phyloP scores from a whole-genome alignment of 2,797 vertebrate species.

The Malurus splendens region DNA sequence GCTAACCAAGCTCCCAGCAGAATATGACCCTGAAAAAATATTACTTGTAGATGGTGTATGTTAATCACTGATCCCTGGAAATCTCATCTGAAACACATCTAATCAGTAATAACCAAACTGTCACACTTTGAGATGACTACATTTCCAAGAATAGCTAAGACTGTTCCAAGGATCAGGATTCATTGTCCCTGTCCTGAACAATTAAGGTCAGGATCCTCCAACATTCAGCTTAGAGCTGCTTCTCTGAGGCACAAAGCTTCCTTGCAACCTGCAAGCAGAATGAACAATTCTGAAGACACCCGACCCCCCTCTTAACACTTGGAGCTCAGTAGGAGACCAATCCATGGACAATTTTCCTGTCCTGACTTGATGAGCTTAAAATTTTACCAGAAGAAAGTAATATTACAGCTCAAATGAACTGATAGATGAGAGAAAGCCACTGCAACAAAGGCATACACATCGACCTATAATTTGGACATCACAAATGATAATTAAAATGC shows the following conservation, averaged over 20 bases:
- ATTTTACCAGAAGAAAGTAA: slow-evolving; percentile 53
- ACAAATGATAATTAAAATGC: slow-evolving; percentile 56
- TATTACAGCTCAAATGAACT: slow-evolving; percentile 36
- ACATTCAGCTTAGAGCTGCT: not conserved
- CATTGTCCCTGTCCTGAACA: slow-evolving; percentile 58
- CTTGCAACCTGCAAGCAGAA: not conserved
- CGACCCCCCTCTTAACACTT: not conserved
- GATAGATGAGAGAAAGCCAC: slow-evolving; percentile 37
- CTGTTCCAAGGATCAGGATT: slow-evolving; percentile 49
- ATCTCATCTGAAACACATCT: slow-evolving; percentile 52
- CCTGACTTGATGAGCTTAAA: slow-evolving; percentile 40
- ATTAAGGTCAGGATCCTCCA: slow-evolving; percentile 52
- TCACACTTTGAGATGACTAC: slow-evolving; percentile 45
- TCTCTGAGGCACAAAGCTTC: not conserved
- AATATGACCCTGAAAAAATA: slow-evolving; percentile 33
- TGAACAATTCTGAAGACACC: not conserved
- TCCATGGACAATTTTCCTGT: slow-evolving; percentile 53
- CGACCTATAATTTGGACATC: slow-evolving; percentile 52
- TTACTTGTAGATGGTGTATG: slow-evolving; percentile 24
- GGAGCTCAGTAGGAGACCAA: slow-evolving; percentile 36
- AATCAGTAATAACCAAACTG: slow-evolving; percentile 55
- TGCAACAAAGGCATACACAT: slow-evolving; percentile 12
- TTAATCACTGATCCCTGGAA: slow-evolving; percentile 55
- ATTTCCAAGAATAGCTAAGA: slow-evolving; percentile 56
- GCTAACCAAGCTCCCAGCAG: not conserved